Base-by-base conservation (phyloP, 1,140 invertebrate species). In the Magallana angulata region DNA sequence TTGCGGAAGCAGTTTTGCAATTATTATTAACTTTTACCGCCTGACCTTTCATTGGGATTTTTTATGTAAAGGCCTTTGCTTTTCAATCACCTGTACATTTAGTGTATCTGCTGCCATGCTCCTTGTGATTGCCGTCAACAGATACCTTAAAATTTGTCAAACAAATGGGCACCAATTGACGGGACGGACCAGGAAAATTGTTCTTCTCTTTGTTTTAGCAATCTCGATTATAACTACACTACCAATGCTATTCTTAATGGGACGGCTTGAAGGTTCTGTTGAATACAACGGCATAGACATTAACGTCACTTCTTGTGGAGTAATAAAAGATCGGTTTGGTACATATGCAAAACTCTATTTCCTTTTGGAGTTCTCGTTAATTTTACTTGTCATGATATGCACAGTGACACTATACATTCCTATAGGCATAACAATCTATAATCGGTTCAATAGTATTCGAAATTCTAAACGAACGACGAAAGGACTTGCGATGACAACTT, bases 101-200 rank as follows among this genome's bases (percentile, higher is more conserved):
- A 80, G 80, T 48, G 57, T 85, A n/a, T n/a, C n/a, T n/a, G n/a
- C 71, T 16, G 81, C 84, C 7, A 64, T 89, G 48, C 48, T 89
- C 18, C 59, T 89, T 9, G 82, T 85, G 30, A 89, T 89, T 24
- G 82, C 68, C 8, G 16, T 86, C 7, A 59, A 89, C 18, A 84
- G 88, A 68, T 89, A 87, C 68, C 80, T 89, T 11, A 89, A 89
- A 64, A 82, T 89, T 5, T 89, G 85, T 64, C 82, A 60, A 59
- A 82, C 88, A 9, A 83, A 86, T 58, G 82, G 64, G 14, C 24
- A 24, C 5, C 87, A 58, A 57, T 18, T 82, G 56, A 82, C 2
- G 36, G 36, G 36, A 48, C 36, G 3, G 36, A 48, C 0, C 36
- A 48, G 36, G 36, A 48, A 48, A 48, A 3, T 48, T 82, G 48